Evolutionary conservation across 2,113 vertebrate species (phyloP), one percentile per base, ranked within the genome.

Genomic region (Vulpes ferrilata): DNA sequence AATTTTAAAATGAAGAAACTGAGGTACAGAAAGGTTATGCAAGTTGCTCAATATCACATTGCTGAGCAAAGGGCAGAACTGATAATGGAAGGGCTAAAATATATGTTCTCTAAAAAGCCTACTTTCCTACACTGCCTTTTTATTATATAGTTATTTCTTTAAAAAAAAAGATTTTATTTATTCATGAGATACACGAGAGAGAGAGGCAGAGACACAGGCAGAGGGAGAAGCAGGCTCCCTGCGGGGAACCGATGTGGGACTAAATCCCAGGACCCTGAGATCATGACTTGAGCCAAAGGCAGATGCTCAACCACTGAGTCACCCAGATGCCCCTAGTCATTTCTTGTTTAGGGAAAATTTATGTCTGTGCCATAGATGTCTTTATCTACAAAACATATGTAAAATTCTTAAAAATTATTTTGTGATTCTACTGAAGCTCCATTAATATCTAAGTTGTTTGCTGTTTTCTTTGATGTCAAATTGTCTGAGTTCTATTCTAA

Each of bases 401-500:
- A 86, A 53, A 96, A 65, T n/a, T 79, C n/a, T 55, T 23, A 88
- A 11, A 84, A 74, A 73, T 88, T 90, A 83, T 64, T 71, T 79
- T 92, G 60, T 93, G 38, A 71, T 8, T 43, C 38, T 53, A 11
- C 20, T 76, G 79, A 93, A 95, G 32, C 7, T 60, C 62, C 15
- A 48, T 57, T 51, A 65, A 93, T 23, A 23, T 6, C 38, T 88
- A 71, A 27, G 60, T 48, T 2, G 48, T 35, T 55, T 60, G 48
- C 11, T 59, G 22, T 64, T 85, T 60, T 65, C 27, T 64, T 84
- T 88, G 2, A 59, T 43, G 5, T 73, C 30, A 51, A 30, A 12
- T 43, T 35, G 5, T 65, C 69, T 88, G 67, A 59, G 10, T 65
- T 88, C 6, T 64, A 62, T 19, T n/a, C 43, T 13, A 92, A 92